A percentile compares a stretch with the other conserved stretches of the same genome.
Conservation (phyloP, 2,797 vertebrate species). For the Sylvilagus floridanus region DNA sequence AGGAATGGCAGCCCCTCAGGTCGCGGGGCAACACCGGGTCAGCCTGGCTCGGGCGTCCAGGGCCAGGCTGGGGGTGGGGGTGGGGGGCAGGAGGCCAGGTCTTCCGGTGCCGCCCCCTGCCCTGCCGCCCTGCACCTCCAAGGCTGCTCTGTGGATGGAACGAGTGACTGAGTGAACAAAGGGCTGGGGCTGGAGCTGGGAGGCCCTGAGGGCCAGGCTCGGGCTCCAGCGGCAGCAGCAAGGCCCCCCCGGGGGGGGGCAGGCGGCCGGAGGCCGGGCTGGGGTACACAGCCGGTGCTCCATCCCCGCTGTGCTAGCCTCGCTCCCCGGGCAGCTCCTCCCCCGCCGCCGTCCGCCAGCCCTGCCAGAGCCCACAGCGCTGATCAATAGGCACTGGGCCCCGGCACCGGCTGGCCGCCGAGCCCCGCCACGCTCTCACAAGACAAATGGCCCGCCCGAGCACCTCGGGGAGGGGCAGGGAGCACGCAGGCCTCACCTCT, state of each 20-base stretch:
- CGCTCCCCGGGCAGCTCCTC: neutral
- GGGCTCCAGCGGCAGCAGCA: neutral
- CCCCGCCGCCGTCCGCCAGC: neutral
- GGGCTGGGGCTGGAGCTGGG: accelerated
- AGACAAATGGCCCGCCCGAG: slow-evolving; percentile 40
- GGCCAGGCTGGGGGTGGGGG: neutral
- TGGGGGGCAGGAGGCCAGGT: too few species aligned
- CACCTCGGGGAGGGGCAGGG: neutral
- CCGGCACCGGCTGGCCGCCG: neutral
- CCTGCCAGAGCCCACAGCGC: neutral
- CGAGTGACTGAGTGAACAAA: neutral
- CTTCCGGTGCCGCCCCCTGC: neutral
- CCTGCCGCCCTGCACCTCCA: neutral
- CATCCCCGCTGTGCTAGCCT: accelerated
- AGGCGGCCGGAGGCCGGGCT: neutral
- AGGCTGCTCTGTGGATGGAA: too few species aligned
- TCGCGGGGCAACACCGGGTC: neutral
- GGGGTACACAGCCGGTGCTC: neutral
- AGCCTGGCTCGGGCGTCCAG: neutral
- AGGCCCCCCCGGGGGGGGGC: too few species aligned
- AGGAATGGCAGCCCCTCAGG: neutral
- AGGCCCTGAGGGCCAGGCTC: neutral
- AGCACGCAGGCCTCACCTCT: neutral
- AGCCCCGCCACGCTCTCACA: neutral
- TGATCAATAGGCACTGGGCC: neutral